Percentiles rank a stretch among this genome's conserved stretches.
These are phyloP conservation scores for Cenopis cana DNA, from an alignment of 2,888 invertebrate genomes.

Conservation along the genomic window DNA sequence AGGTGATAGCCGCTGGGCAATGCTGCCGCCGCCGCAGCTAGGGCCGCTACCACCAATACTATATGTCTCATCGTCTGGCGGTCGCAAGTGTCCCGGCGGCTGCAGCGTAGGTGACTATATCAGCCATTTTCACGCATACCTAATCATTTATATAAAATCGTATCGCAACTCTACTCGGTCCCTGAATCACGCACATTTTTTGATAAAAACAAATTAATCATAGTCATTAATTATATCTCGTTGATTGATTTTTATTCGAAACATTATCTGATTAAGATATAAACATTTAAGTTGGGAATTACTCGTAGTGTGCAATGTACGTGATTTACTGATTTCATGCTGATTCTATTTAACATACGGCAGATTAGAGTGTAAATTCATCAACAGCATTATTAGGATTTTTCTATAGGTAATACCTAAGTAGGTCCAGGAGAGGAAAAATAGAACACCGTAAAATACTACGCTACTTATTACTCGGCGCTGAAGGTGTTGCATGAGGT, in stretches of 20 bases:
- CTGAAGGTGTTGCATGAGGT: too few relatives aligned
- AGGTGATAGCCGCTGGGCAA: conserved; percentile 50
- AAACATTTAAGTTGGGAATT: not conserved
- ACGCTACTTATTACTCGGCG: too few relatives aligned
- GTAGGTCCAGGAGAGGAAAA: too few relatives aligned
- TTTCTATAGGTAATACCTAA: too few relatives aligned
- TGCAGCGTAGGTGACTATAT: conserved; percentile 7
- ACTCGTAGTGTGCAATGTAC: too few relatives aligned
- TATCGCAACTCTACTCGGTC: conserved; percentile 20
- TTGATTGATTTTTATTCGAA: conserved; percentile 2
- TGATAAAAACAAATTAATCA: conserved; percentile 28
- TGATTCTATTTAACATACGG: not conserved
- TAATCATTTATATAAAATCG: conserved; percentile 23
- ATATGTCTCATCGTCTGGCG: conserved; percentile 48
- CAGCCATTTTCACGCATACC: not conserved
- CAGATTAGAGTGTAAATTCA: too few relatives aligned
- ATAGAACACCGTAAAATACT: too few relatives aligned
- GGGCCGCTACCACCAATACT: conserved; percentile 53
- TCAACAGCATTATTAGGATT: too few relatives aligned
- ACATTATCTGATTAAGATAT: conserved; percentile 4
- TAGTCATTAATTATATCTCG: conserved; percentile 10
- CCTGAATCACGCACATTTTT: not conserved
- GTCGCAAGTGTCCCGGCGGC: not conserved
- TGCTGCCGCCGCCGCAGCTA: conserved; percentile 55
- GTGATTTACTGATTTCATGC: not conserved